phyloP scores from a whole-genome alignment of 2,797 vertebrate genomes.

The Artibeus jamaicensis region DNA sequence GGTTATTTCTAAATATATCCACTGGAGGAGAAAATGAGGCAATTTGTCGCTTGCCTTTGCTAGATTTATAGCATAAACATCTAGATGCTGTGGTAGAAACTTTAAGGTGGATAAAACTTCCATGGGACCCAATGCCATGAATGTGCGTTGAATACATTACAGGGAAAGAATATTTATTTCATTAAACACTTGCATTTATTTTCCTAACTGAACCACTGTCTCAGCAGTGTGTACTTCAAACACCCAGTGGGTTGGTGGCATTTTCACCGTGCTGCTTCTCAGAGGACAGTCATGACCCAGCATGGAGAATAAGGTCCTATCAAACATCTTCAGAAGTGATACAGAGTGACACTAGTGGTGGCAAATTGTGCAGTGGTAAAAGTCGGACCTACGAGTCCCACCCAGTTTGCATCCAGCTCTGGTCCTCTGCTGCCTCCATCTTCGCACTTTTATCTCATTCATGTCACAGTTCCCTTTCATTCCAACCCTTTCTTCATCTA shows the following conservation, averaged over 20 bases:
- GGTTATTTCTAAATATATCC: constrained; percentile 52
- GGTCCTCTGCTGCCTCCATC: not conserved
- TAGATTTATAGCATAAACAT: constrained; percentile 57
- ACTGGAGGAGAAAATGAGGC: constrained; percentile 69
- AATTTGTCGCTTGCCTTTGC: constrained; percentile 56
- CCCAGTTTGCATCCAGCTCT: not conserved
- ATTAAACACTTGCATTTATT: constrained; percentile 54
- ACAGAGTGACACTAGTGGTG: rapidly evolving
- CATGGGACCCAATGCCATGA: not conserved
- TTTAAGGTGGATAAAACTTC: constrained; percentile 5
- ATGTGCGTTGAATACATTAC: not conserved
- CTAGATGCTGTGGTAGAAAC: not conserved
- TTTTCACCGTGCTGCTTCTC: not conserved
- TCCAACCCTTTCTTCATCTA: not conserved
- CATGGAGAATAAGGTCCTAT: not conserved
- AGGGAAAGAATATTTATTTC: constrained; percentile 11
- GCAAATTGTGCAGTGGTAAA: not conserved
- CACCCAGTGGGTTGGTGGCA: not conserved
- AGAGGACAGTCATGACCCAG: not conserved
- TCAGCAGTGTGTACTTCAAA: not conserved
- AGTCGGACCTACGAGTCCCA: not conserved
- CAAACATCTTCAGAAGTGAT: not conserved
- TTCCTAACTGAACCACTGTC: constrained; percentile 1
- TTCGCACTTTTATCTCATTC: not conserved
- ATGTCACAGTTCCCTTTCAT: rapidly evolving